Evolutionary conservation across 2,797 vertebrate genomes (phyloP).

Genomic region (Channallabes apus): DNA sequence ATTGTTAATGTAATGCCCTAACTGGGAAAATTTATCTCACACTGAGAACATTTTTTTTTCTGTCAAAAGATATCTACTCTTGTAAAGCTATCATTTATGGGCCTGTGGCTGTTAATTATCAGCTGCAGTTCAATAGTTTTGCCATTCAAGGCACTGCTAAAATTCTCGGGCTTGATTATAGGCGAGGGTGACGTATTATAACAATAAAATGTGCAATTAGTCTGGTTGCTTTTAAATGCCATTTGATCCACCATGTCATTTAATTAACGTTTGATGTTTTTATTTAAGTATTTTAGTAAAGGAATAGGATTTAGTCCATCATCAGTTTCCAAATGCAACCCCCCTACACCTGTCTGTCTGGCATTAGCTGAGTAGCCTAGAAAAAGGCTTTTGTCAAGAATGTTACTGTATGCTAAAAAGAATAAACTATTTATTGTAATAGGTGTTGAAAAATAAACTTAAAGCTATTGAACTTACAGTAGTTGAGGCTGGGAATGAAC

Average conservation of each 20-base stretch:
- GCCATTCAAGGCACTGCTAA: not conserved
- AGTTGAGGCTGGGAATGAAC: not conserved
- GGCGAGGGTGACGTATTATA: not conserved
- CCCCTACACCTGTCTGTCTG: not conserved
- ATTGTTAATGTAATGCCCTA: not conserved
- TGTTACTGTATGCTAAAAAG: not conserved
- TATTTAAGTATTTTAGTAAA: not conserved
- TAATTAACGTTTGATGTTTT: not conserved
- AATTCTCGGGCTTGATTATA: constrained; percentile 1
- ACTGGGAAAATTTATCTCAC: not conserved
- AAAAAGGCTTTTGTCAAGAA: not conserved
- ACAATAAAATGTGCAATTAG: constrained; percentile 1
- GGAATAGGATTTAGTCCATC: not conserved
- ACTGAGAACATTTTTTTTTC: not conserved
- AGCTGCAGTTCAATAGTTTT: not conserved
- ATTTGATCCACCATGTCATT: not conserved
- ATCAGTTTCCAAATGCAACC: not conserved
- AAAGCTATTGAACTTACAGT: not conserved
- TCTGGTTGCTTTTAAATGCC: not conserved
- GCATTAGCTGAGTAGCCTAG: not conserved
- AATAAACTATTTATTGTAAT: not conserved
- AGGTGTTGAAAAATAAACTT: not conserved
- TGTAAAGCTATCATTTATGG: not conserved
- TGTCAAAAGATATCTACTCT: not conserved
- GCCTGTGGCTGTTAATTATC: not conserved